Base-by-base conservation (phyloP, 2,113 vertebrate species). In the Oreotrochilus melanogaster region DNA sequence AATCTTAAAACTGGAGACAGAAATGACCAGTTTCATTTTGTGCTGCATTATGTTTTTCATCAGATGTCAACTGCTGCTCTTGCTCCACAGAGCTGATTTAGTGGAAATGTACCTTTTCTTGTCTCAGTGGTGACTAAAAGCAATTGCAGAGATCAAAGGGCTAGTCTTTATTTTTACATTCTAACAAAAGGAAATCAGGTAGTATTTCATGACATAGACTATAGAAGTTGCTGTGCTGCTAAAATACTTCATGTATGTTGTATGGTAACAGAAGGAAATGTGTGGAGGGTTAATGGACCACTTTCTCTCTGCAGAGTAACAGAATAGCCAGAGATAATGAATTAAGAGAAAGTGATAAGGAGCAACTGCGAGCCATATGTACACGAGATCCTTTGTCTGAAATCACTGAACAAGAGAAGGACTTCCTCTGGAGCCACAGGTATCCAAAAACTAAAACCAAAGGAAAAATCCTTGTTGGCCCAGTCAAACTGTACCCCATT, bases 401-500 rank as follows among this genome's bases (percentile, higher is more conserved):
- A 98, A 99, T 99, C 98, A 99, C 99, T 97, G 99, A 99, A 97
- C 99, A 99, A 95, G 99, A 99, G 97, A 99, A 99, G 91, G 99
- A 99, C 96, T 99, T 99, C 95, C 98, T 99, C 33, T 99, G 99
- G 99, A 99, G 99, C 91, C 98, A 99, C 97, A 99, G 99, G 99
- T 99, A 98, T 18, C 61, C 50, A 28, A 75, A 65, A 75, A 14
- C 24, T 47, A 76, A 86, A 71, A 58, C 7, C 13, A 23, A 70
- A 70, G 14, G 7, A 69, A 60, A 60, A 91, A 9, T 33, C 9
- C 15, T 37, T 43, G 28, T 27, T 35, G 47, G 43, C 31, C 9
- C 8, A 16, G 30, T 51, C 35, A 24, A 8, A 43, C 31, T 70
- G 87, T 25, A 62, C 6, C 7, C 4, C 3, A 2, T 42, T 82